A percentile compares a stretch with the other conserved stretches of the same genome.
Evolutionary conservation across 2,888 invertebrate species (phyloP).

Genomic region (Drosophila nr. fundita): DNA sequence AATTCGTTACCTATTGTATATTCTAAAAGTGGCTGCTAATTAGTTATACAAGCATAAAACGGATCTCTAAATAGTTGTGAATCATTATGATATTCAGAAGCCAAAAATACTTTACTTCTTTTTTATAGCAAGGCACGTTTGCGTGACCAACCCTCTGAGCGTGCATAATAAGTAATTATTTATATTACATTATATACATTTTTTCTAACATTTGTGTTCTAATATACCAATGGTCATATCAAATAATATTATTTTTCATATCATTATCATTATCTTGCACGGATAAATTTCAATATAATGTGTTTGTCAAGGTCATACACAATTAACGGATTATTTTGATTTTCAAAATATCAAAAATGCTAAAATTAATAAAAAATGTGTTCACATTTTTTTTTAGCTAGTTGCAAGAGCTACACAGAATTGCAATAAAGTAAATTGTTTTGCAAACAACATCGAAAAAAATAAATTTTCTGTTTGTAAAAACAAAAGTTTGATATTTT

Average conservation of each 20-base stretch:
- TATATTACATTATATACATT: not conserved
- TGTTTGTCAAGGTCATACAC: not conserved
- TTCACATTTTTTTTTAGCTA: too few relatives aligned
- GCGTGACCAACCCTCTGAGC: not conserved
- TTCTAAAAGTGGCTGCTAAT: slow-evolving; percentile 31
- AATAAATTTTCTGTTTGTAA: not conserved
- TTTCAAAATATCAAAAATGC: not conserved
- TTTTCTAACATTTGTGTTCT: not conserved
- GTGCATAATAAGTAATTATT: not conserved
- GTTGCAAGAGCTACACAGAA: not conserved
- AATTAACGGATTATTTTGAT: not conserved
- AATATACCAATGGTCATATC: not conserved
- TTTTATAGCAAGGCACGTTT: not conserved
- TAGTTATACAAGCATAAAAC: not conserved
- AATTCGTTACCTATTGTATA: slow-evolving; percentile 25
- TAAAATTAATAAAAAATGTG: too few relatives aligned
- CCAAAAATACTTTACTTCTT: not conserved
- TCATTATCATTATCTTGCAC: not conserved
- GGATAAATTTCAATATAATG: not conserved
- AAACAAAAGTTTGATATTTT: not conserved
- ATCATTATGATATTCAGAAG: not conserved
- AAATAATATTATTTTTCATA: not conserved
- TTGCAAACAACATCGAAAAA: not conserved
- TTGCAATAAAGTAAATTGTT: not conserved
- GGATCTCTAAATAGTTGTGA: not conserved